Evolutionary conservation across 2,797 vertebrate species (phyloP).

Genomic region (Sebastes hubbsi): DNA sequence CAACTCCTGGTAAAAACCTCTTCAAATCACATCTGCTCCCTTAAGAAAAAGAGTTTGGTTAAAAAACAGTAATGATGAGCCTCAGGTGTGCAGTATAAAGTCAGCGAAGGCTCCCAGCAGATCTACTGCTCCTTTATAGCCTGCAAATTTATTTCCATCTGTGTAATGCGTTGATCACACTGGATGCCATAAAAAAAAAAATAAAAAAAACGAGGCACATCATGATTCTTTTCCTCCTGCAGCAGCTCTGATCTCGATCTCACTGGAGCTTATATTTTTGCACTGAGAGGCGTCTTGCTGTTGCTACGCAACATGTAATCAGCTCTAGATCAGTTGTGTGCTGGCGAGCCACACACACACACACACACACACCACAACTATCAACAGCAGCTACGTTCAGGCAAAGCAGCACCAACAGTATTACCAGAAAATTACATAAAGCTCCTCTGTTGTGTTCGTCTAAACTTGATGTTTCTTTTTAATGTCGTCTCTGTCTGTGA

Average conservation of each 20-base stretch:
- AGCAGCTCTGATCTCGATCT: conserved; percentile 47
- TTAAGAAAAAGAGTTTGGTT: neutral
- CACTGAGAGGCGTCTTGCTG: conserved; percentile 72
- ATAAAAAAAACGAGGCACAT: conserved; percentile 11
- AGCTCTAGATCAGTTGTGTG: conserved; percentile 60
- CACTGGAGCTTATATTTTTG: conserved; percentile 35
- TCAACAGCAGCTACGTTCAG: conserved; percentile 12
- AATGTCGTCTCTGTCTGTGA: neutral
- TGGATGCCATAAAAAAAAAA: neutral
- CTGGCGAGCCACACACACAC: conserved; percentile 19
- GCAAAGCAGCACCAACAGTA: conserved; percentile 2
- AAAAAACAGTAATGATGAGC: neutral
- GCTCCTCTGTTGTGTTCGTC: neutral
- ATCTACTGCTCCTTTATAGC: neutral
- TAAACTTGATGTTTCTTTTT: no score
- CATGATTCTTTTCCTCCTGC: conserved; percentile 38
- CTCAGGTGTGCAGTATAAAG: neutral
- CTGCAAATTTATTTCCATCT: neutral
- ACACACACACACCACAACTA: neutral
- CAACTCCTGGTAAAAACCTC: neutral
- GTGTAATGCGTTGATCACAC: conserved; percentile 4
- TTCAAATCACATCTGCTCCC: neutral
- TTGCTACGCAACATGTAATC: conserved; percentile 64
- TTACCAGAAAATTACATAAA: neutral
- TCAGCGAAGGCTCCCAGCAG: neutral